phyloP scores from a whole-genome alignment of 2,888 invertebrate genomes.

The Macropis europaea region DNA sequence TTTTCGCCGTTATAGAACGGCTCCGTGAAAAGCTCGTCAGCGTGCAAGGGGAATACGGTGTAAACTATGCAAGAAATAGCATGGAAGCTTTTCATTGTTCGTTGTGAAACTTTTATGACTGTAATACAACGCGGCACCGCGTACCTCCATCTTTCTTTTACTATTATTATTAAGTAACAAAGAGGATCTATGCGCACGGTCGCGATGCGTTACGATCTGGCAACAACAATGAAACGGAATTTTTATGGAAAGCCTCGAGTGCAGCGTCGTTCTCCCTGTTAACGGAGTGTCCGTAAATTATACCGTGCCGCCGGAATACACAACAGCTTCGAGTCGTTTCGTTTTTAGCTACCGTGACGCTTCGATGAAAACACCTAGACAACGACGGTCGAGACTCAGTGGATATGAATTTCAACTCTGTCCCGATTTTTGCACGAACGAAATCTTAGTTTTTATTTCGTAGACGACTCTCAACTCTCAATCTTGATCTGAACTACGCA shows the following conservation, averaged over 20 bases:
- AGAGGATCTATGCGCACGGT: not conserved
- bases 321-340: too few relatives aligned
- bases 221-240: not conserved
- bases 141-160: not conserved
- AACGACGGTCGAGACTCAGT: too few relatives aligned
- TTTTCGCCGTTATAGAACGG: not conserved
- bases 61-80: conserved; percentile 17
- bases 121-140: not conserved
- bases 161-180: conserved; percentile 3
- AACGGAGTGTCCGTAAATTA: too few relatives aligned
- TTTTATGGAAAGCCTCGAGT: not conserved
- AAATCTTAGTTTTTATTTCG: too few relatives aligned
- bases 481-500: too few relatives aligned
- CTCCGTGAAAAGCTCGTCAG: conserved; percentile 7
- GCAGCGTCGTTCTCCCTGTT: not conserved
- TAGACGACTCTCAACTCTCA: too few relatives aligned
- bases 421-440: too few relatives aligned
- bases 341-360: too few relatives aligned
- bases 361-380: too few relatives aligned
- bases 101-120: conserved; percentile 11
- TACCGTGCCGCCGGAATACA: too few relatives aligned
- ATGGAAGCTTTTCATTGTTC: conserved; percentile 16
- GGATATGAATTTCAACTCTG: too few relatives aligned
- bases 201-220: not conserved
- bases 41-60: conserved; percentile 11